Base-by-base conservation (phyloP, 2,797 vertebrate species). In the Cephalopachus bancanus region DNA sequence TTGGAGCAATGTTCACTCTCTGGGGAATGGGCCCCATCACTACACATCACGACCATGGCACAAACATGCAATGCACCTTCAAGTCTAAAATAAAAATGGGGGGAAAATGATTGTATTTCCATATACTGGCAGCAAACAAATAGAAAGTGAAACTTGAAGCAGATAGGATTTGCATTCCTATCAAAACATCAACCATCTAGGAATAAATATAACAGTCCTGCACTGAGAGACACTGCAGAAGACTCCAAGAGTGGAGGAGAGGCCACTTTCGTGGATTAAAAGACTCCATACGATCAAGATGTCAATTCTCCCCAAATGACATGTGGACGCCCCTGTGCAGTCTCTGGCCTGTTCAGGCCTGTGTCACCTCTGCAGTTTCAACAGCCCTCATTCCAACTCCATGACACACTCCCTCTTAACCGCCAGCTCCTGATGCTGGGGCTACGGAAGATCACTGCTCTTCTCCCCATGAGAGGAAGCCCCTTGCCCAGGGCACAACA, bases 391-490 rank as follows among this genome's bases (percentile, higher is more conserved):
- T 16, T n/a, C 57, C 55, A 57, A 64, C 11, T 12, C 15, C 16
- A 33, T 49, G 6, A 62, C 62, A 78, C 22, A 22, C 44, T 33
- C 44, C 14, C 60, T n/a, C 11, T 1, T 5, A 12, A 24, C 20
- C 12, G 14, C 71, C 51, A 49, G 0, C 3, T 79, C 44, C 37
- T 3, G 17, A 59, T 0, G 4, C 16, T 19, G 1, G 7, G 37
- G 17, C 22, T 22, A 28, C 12, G 26, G 24, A 51, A 57, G 51
- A 59, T 12, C 75, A 28, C 15, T n/a, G n/a, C 65, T 69, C 33
- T 44, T 83, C 69, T 91, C 20, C 37, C 53, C 14, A 3, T 44
- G 57, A 87, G 20, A 17, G 44, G 37, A 84, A 49, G 15, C 49
- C 59, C 7, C 80, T 74, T 28, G 19, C 37, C 64, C 79, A 65